phyloP scores from a whole-genome alignment of 2,113 vertebrate genomes.

The Muscicapa adusta region DNA sequence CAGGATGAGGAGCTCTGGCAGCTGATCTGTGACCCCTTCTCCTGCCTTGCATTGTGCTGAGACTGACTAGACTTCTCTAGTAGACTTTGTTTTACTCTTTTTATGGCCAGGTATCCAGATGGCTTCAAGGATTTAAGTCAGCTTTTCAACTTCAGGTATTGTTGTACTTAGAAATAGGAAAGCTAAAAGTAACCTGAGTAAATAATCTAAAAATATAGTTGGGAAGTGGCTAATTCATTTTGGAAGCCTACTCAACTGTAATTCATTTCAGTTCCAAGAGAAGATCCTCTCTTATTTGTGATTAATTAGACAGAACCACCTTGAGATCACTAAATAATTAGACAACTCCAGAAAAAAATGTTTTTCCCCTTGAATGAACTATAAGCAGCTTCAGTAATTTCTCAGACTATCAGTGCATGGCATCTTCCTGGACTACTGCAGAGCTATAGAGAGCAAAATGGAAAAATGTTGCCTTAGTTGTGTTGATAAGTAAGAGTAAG shows the following conservation, averaged over 20 bases:
- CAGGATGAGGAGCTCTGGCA: background rate
- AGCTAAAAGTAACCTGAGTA: background rate
- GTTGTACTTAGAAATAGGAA: background rate
- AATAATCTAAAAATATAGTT: background rate
- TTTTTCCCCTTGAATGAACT: background rate
- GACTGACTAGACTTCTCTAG: background rate
- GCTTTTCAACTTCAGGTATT: background rate
- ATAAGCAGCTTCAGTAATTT: background rate
- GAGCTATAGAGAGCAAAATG: background rate
- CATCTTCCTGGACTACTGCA: background rate
- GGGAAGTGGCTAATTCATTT: background rate
- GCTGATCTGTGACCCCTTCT: background rate
- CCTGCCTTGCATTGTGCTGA: background rate
- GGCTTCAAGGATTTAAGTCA: slow-evolving; percentile 2
- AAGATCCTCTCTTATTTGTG: background rate
- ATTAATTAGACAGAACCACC: background rate
- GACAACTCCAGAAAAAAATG: background rate
- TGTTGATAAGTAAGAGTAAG: background rate
- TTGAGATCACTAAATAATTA: background rate
- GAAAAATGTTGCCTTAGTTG: background rate
- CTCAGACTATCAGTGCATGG: background rate
- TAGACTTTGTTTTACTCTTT: background rate
- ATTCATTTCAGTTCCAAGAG: background rate
- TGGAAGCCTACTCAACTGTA: background rate
- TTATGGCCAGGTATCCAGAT: background rate